Percentiles rank a stretch among this genome's conserved stretches.
Conservation (phyloP, 2,113 vertebrate species). For the Tenrec ecaudatus region DNA sequence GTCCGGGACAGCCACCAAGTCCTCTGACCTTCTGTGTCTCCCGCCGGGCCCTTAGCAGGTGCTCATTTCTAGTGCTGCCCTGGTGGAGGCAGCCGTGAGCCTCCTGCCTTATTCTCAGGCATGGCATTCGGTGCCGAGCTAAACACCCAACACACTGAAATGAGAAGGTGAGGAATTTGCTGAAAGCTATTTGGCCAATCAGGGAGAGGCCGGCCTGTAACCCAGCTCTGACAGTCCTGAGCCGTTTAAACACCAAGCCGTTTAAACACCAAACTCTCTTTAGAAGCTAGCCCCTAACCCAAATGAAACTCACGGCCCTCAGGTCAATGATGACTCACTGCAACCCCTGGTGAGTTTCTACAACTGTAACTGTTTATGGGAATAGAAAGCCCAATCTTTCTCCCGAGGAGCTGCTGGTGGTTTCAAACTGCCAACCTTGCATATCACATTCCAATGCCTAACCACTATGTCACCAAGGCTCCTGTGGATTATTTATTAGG, state of each 20-base stretch:
- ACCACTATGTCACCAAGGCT: too few relatives aligned
- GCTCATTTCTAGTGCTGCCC: not conserved
- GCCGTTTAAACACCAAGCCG: not conserved
- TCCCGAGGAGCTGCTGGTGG: too few relatives aligned
- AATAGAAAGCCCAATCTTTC: too few relatives aligned
- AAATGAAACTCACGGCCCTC: too few relatives aligned
- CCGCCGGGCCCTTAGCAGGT: not conserved
- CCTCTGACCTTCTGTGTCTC: too few relatives aligned
- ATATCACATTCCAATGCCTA: too few relatives aligned
- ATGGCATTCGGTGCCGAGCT: not conserved
- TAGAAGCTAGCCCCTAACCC: not conserved
- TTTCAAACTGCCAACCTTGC: too few relatives aligned
- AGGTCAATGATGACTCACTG: too few relatives aligned
- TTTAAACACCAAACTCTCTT: not conserved
- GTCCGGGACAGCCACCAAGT: not conserved
- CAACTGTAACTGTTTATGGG: too few relatives aligned
- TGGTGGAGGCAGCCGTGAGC: not conserved
- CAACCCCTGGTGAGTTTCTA: too few relatives aligned
- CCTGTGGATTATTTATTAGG: too few relatives aligned
- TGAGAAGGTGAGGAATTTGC: not conserved
- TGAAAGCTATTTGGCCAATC: not conserved
- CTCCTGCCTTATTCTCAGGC: not conserved
- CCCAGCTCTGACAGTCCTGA: not conserved
- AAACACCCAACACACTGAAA: not conserved
- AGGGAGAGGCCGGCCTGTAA: not conserved